phyloP scores from a whole-genome alignment of 2,113 vertebrate species.

The Serilophus lunatus region DNA sequence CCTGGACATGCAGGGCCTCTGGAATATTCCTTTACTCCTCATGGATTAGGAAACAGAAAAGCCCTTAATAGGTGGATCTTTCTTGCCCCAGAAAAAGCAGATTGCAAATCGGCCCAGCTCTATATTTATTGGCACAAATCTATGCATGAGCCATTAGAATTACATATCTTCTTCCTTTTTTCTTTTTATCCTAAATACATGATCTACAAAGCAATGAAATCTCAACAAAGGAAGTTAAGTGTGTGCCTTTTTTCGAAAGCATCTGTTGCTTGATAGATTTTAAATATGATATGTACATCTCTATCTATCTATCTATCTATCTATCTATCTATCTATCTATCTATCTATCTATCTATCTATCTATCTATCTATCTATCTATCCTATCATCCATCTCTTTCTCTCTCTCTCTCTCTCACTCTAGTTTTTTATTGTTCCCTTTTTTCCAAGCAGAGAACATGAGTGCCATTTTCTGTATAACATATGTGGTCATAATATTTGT shows the following conservation, averaged over 20 bases:
- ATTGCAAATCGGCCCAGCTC: background rate
- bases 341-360: no score
- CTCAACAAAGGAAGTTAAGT: background rate
- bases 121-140: background rate
- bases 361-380: no score
- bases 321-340: background rate
- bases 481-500: background rate
- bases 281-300: background rate
- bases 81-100: background rate
- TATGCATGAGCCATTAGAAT: background rate
- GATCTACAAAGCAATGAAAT: background rate
- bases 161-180: background rate
- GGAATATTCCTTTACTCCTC: background rate
- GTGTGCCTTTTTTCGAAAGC: background rate
- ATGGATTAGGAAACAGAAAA: background rate
- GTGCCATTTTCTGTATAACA: background rate
- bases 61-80: background rate
- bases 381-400: background rate
- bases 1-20: background rate
- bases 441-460: background rate
- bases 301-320: background rate
- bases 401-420: background rate
- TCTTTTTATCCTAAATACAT: background rate
- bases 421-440: background rate
- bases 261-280: background rate